Evolutionary conservation across 2,113 vertebrate genomes (phyloP), one percentile per base, ranked within the genome.

Genomic region (Stictonetta naevosa): DNA sequence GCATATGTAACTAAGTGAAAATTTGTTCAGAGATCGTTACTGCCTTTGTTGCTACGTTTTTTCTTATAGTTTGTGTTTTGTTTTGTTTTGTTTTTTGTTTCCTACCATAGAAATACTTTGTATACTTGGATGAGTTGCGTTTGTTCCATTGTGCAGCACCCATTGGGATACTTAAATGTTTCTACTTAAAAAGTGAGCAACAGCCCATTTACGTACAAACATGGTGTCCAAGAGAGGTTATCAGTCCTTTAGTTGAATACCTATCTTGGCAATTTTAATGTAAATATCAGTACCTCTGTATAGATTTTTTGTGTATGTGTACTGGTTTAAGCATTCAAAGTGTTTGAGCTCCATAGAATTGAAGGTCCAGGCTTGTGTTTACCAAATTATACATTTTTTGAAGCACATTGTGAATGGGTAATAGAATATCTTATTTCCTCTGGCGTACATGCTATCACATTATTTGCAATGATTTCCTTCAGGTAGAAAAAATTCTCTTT

Each of bases 401-500:
- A 58, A 15, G 6, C 52, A 10, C 21, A 44, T 29, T 38, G 17
- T 28, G 10, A 46, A 48, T 73, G 14, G 16, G 12, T 77, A 44
- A n/a, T 36, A 56, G 31, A 85, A 82, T 55, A 28, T 42, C 10
- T 44, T 53, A 59, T 90, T 66, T 95, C 6, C 18, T 14, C 63
- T 76, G 3, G 40, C 81, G 12, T 85, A 6, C 66, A 13, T 85
- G 10, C 73, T 68, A 14, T 86, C 67, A 83, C 42, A 75, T 15
- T 52, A 46, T 58, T 94, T 94, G 16, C 26, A 36, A 83, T 90
- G 8, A 26, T 96, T 88, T 29, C 33, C 87, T 96, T 92, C 94
- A 99, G 99, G 98, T 99, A 80, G 99, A 99, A 97, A 98, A 96
- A 90, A 12, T 97, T 66, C 97, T 99, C 0, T 99, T 98, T 92